phyloP scores from a whole-genome alignment of 2,888 invertebrate genomes.

The Ichneumon xanthorius region DNA sequence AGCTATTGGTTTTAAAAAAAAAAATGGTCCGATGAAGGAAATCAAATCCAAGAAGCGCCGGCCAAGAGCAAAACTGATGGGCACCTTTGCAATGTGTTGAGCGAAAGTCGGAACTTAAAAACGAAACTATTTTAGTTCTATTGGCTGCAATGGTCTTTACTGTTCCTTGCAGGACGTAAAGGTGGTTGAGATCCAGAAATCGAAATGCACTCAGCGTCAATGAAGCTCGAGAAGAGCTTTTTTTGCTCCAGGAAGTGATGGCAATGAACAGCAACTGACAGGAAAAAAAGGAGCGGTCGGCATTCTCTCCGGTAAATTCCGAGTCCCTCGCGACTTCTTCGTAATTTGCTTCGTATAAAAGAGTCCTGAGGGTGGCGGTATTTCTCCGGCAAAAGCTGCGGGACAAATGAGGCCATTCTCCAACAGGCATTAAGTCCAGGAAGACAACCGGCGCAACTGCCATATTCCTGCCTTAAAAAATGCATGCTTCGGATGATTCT shows the following conservation, averaged over 20 bases:
- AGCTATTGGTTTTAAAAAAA: background rate
- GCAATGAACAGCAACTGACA: background rate
- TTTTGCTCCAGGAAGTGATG: background rate
- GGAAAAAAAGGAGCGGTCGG: background rate
- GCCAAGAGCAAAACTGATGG: no score
- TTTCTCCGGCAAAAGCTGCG: background rate
- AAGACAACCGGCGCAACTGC: background rate
- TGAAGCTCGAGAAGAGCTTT: background rate
- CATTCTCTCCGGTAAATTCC: background rate
- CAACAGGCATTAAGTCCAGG: background rate
- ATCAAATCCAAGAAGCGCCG: background rate
- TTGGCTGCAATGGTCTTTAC: no score
- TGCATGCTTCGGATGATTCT: background rate
- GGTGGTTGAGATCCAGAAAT: no score
- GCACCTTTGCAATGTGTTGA: no score
- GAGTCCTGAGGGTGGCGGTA: background rate
- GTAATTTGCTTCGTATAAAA: background rate
- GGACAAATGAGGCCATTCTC: slow-evolving; percentile 9
- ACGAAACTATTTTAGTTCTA: no score
- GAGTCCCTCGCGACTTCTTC: background rate
- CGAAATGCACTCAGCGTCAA: background rate
- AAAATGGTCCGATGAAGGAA: background rate
- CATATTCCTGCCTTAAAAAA: background rate
- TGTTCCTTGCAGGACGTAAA: no score
- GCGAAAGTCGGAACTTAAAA: no score